phyloP scores from a whole-genome alignment of 2,113 vertebrate species.

The Naja naja region DNA sequence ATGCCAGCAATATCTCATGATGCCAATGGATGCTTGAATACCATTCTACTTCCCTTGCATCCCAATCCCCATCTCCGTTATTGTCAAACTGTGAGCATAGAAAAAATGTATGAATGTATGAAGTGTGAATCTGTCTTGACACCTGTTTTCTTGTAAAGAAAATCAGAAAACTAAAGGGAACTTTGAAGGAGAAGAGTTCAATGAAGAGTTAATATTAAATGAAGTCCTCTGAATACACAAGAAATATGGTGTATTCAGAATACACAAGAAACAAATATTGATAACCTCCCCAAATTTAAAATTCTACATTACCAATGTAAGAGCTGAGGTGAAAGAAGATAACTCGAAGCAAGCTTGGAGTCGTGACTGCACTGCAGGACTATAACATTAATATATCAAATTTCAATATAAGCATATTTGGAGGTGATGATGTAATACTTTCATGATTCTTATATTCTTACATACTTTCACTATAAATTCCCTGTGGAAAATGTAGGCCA shows the following conservation, averaged over 20 bases:
- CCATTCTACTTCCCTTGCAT: no score
- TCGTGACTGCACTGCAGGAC: no score
- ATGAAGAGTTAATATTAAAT: not conserved
- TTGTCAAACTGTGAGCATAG: no score
- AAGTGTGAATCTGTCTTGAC: no score
- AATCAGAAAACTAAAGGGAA: not conserved
- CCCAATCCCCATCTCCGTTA: no score
- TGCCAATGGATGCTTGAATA: no score
- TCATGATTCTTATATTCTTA: not conserved
- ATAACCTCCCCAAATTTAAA: not conserved
- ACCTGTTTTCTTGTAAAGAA: not conserved
- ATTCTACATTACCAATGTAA: not conserved
- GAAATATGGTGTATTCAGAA: not conserved
- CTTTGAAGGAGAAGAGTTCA: not conserved
- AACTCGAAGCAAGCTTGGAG: no score
- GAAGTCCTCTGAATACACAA: not conserved
- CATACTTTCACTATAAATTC: not conserved
- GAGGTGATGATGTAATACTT: not conserved
- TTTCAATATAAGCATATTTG: not conserved
- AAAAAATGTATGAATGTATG: no score
- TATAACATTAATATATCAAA: not conserved
- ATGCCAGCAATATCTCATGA: no score
- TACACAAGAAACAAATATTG: not conserved
- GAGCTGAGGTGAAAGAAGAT: not conserved
- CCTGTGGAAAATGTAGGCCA: not conserved